Percentiles rank a stretch among this genome's conserved stretches.
These are phyloP conservation scores for Gadus chalcogrammus DNA, from an alignment of 2,113 vertebrate genomes.

Conservation along the genomic window DNA sequence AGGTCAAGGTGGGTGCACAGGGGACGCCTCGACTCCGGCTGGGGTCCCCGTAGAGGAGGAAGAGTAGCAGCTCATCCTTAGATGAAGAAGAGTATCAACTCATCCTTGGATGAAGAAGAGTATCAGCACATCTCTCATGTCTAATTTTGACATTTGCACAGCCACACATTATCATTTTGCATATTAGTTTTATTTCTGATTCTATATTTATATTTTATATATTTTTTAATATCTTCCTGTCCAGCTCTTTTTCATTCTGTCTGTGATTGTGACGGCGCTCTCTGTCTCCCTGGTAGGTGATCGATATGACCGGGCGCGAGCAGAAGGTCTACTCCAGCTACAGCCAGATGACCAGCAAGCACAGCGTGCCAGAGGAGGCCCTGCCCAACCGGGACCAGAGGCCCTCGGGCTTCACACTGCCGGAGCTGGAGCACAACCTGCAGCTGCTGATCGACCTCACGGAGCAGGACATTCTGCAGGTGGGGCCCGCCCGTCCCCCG, in stretches of 20 bases:
- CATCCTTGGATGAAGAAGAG: background rate
- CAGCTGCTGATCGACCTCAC: constrained; percentile 95
- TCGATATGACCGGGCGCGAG: constrained; percentile 96
- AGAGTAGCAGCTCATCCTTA: background rate
- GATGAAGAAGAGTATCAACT: background rate
- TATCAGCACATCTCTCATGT: background rate
- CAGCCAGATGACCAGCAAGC: constrained; percentile 96
- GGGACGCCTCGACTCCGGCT: background rate
- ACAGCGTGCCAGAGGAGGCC: constrained; percentile 86
- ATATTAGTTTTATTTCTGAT: too few species aligned
- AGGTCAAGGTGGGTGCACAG: constrained; percentile 82
- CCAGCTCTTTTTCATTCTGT: background rate
- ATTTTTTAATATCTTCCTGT: background rate
- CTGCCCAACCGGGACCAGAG: constrained; percentile 79
- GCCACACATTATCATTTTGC: too few species aligned
- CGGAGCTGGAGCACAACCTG: constrained; percentile 95
- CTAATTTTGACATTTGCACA: too few species aligned
- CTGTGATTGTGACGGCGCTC: background rate
- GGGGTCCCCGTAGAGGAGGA: too few species aligned
- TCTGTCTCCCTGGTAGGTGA: constrained; percentile 75
- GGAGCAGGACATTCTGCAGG: constrained; percentile 95
- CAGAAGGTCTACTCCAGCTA: constrained; percentile 98
- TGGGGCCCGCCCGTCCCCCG: constrained; percentile 15
- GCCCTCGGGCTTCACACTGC: constrained; percentile 81
- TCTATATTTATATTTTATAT: too few species aligned